These are phyloP conservation scores for Puffinus mauretanicus DNA, from an alignment of 2,113 vertebrate genomes.

Conservation along the genomic window DNA sequence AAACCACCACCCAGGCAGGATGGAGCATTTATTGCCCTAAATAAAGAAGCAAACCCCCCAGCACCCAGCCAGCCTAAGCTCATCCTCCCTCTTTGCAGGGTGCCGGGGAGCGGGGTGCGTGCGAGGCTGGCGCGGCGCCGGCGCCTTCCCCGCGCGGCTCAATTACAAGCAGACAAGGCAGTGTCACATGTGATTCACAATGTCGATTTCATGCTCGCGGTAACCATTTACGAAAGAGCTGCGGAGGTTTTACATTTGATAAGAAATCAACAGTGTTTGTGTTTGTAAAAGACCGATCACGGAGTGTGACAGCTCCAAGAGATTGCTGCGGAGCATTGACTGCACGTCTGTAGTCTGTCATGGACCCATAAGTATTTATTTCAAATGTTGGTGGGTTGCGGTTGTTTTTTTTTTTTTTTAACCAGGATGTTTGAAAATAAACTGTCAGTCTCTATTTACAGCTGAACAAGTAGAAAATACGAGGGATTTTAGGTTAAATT, in stretches of 20 bases:
- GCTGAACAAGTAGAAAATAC: slow-evolving; percentile 75
- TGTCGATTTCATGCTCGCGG: slow-evolving; percentile 96
- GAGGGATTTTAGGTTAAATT: slow-evolving; percentile 83
- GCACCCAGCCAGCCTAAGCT: background rate
- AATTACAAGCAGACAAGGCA: slow-evolving; percentile 94
- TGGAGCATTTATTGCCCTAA: background rate
- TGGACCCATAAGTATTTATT: slow-evolving; percentile 94
- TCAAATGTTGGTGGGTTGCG: slow-evolving; percentile 70
- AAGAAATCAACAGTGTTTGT: slow-evolving; percentile 92
- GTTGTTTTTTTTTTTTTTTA: background rate
- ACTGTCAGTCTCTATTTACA: slow-evolving; percentile 86
- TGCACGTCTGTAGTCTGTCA: slow-evolving; percentile 87
- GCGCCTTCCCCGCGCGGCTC: slow-evolving; percentile 84
- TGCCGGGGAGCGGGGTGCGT: rapidly evolving
- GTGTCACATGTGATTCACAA: slow-evolving; percentile 95
- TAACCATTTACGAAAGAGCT: slow-evolving; percentile 92
- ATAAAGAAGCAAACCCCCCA: background rate
- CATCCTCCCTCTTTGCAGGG: background rate
- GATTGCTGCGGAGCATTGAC: slow-evolving; percentile 81
- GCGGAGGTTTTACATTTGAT: slow-evolving; percentile 94
- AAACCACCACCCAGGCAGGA: background rate
- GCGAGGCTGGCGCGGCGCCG: background rate
- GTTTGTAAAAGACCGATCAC: slow-evolving; percentile 90
- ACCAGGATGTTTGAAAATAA: slow-evolving; percentile 75
- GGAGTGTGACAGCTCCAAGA: slow-evolving; percentile 93